A percentile compares a stretch with the other conserved stretches of the same genome.
phyloP scores from a whole-genome alignment of 2,797 vertebrate genomes.

The Clarias pachynema region DNA sequence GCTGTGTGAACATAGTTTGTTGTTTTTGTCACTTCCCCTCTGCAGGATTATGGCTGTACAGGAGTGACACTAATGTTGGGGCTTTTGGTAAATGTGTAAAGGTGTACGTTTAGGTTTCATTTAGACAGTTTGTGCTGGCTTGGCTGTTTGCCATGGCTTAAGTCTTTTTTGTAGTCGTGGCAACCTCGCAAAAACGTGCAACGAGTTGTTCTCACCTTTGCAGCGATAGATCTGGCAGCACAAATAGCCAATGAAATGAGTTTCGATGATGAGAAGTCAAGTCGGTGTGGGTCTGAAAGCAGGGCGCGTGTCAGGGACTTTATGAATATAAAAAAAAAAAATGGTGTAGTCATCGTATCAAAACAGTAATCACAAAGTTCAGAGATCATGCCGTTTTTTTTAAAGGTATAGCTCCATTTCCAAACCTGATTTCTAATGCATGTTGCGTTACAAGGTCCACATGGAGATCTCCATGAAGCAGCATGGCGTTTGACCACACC shows the following conservation, averaged over 20 bases:
- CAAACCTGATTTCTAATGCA: not conserved
- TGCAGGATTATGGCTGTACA: conserved; percentile 26
- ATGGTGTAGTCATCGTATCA: not conserved
- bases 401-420: not conserved
- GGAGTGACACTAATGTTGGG: conserved; percentile 20
- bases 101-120: conserved; percentile 24
- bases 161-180: not conserved
- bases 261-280: conserved; percentile 25
- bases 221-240: not conserved
- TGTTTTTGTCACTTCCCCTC: conserved; percentile 19
- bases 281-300: not conserved
- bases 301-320: conserved; percentile 9
- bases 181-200: not conserved
- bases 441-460: not conserved
- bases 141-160: not conserved
- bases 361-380: not conserved
- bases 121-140: conserved; percentile 15
- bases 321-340: conserved; percentile 18
- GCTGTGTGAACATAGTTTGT: conserved; percentile 32
- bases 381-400: not conserved
- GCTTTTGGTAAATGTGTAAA: conserved; percentile 24
- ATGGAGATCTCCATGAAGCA: conserved; percentile 10
- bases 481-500: conserved; percentile 28
- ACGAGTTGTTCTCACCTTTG: conserved; percentile 26
- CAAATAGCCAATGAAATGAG: not conserved